A percentile compares a stretch with the other conserved stretches of the same genome.
phyloP scores from a whole-genome alignment of 2,888 invertebrate genomes.

The Drosophila paramelanica region DNA sequence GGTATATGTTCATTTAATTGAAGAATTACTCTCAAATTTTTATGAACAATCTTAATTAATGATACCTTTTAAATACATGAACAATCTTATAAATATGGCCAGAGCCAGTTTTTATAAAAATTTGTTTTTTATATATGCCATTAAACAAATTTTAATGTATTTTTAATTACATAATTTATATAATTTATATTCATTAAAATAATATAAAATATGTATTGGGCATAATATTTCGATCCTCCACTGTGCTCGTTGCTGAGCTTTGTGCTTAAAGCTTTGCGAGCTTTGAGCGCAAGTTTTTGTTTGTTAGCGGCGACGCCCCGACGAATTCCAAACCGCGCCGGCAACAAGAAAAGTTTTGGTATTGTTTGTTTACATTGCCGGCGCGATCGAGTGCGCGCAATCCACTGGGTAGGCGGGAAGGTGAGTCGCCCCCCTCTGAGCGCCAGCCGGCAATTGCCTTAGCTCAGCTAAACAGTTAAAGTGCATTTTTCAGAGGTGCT shows the following conservation, averaged over 20 bases:
- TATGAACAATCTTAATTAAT: no score
- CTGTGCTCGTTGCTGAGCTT: slow-evolving; percentile 19
- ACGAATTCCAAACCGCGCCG: slow-evolving; percentile 5
- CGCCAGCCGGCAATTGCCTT: slow-evolving; percentile 9
- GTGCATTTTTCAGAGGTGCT: slow-evolving; percentile 21
- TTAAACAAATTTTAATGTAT: no score
- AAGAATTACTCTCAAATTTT: no score
- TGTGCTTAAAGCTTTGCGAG: slow-evolving; percentile 46
- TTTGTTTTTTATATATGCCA: no score
- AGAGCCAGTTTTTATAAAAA: no score
- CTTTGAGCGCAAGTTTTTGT: slow-evolving; percentile 22
- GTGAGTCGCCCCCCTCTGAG: neutral
- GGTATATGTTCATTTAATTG: no score
- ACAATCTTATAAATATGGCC: no score
- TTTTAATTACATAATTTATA: no score
- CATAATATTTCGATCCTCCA: slow-evolving; percentile 32
- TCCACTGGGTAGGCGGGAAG: slow-evolving; percentile 1
- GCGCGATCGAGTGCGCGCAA: slow-evolving; percentile 37
- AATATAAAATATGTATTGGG: no score
- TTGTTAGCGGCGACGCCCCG: slow-evolving; percentile 19
- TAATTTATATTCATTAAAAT: no score
- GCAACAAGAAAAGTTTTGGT: slow-evolving; percentile 19
- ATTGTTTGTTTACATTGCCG: slow-evolving; percentile 58
- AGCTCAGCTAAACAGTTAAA: slow-evolving; percentile 2
- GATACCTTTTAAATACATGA: no score